A percentile compares a stretch with the other conserved stretches of the same genome.
These are phyloP conservation scores for Ivindomyrus marchei DNA, from an alignment of 2,113 vertebrate species.

Conservation along the genomic window DNA sequence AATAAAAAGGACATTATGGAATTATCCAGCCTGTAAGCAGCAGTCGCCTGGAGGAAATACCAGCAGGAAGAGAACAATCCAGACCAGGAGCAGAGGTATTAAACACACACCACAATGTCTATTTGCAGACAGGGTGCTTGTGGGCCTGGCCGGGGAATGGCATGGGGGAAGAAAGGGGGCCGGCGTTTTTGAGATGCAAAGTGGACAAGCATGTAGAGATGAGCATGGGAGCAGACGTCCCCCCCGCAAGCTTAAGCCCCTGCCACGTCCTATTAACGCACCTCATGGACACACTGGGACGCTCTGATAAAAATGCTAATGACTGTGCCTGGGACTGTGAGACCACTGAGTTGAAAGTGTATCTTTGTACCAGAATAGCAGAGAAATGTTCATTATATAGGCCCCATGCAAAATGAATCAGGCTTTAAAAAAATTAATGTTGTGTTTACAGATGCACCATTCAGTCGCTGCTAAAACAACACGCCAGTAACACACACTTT, in stretches of 20 bases:
- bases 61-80: neutral
- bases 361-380: neutral
- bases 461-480: neutral
- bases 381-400: neutral
- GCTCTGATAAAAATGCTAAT: conserved; percentile 5
- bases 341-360: neutral
- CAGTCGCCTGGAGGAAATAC: neutral
- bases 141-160: neutral
- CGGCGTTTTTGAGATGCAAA: conserved; percentile 36
- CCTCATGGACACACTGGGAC: neutral
- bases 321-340: neutral
- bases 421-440: neutral
- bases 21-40: neutral
- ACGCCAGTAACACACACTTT: neutral
- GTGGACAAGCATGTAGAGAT: neutral
- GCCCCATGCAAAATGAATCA: neutral
- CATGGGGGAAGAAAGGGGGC: neutral
- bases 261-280: neutral
- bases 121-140: neutral
- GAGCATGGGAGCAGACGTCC: neutral
- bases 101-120: neutral
- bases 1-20: neutral
- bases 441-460: neutral
- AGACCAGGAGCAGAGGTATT: neutral
- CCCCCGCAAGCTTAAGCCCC: neutral